Evolutionary conservation across 2,113 vertebrate genomes (phyloP), one percentile per base, ranked within the genome.

Genomic region (Lagenorhynchus albirostris): DNA sequence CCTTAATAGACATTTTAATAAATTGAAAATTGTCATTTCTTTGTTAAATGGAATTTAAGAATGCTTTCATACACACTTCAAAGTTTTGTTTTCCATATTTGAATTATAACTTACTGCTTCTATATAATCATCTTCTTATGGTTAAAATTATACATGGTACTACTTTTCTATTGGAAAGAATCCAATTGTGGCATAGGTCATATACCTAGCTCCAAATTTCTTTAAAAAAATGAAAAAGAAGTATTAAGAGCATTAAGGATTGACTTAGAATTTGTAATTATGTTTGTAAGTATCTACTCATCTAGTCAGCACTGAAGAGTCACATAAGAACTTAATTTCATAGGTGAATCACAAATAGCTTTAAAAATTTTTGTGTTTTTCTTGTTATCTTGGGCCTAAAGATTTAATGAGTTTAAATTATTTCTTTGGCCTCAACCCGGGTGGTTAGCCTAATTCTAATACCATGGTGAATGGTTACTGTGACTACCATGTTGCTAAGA

Each of bases 401-500:
- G 58, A 92, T 96, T 92, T 84, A 97, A 79, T 47, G 81, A 67
- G 36, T 97, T 96, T 96, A 88, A 97, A 85, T 97, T 92, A 91
- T 95, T 94, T 80, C 85, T 82, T 89, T 94, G 95, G 53, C 38
- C 53, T 86, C 62, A 50, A 65, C 79, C 63, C 0, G 0, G 7
- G 76, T 96, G 80, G 83, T 92, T 65, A 97, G 96, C 77, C 95
- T 68, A 95, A 97, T 97, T 96, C 82, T 95, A 62, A 93, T 44
- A 83, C 93, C 93, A 50, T 93, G 86, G 93, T 92, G 96, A 97
- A 81, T 97, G 95, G 98, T 97, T 97, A 82, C 92, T 97, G 68
- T 92, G 97, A 95, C 95, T 96, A 88, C 97, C 60, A 47, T 63
- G 96, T 97, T 98, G 92, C 98, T 98, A 98, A 96, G 98, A 86